Percentiles rank a stretch among this genome's conserved stretches.
Evolutionary conservation across 2,113 vertebrate genomes (phyloP).

Genomic region (zebrafish (Danio rerio)): GRCz12tu NC_133182.1:47828001-47828500

Average conservation of each 20-base stretch:
- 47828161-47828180: slow-evolving; percentile 42
- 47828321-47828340: slow-evolving; percentile 30
- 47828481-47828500: slow-evolving; percentile 62
- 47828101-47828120: slow-evolving; percentile 53
- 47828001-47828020: slow-evolving; percentile 62
- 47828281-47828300: slow-evolving; percentile 33
- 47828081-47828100: slow-evolving; percentile 56
- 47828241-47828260: slow-evolving; percentile 19
- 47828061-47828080: slow-evolving; percentile 60
- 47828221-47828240: slow-evolving; percentile 21
- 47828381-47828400: slow-evolving; percentile 43
- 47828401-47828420: slow-evolving; percentile 38
- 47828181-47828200: not conserved
- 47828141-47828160: slow-evolving; percentile 36
- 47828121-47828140: slow-evolving; percentile 54
- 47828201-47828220: slow-evolving; percentile 14
- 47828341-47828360: slow-evolving; percentile 43
- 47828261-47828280: slow-evolving; percentile 9
- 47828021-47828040: slow-evolving; percentile 63
- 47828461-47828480: slow-evolving; percentile 73
- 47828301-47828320: slow-evolving; percentile 9
- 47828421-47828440: slow-evolving; percentile 37
- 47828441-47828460: slow-evolving; percentile 58
- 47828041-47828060: slow-evolving; percentile 61
- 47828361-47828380: slow-evolving; percentile 36